Percentiles rank a stretch among this genome's conserved stretches.
These are phyloP conservation scores for Melanotaenia boesemani DNA, from an alignment of 2,797 vertebrate genomes.

Conservation along the genomic window DNA sequence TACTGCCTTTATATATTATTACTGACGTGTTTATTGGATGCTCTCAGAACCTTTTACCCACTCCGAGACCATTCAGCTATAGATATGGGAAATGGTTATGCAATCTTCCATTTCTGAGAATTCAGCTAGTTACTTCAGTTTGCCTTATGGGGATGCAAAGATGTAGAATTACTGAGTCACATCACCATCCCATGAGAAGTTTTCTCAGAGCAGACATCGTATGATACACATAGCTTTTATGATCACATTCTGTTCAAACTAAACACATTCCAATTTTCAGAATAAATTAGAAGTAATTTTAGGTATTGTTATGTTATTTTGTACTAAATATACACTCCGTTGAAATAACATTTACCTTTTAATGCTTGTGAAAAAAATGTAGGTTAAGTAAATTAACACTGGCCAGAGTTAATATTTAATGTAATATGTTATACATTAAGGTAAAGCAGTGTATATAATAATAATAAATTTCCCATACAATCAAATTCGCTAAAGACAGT, in stretches of 20 bases:
- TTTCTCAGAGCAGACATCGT: not conserved
- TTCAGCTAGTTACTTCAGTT: conserved; percentile 4
- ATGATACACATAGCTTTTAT: conserved; percentile 1
- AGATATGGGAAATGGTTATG: not conserved
- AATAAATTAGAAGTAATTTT: not conserved
- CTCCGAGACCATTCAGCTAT: not conserved
- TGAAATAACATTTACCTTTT: not conserved
- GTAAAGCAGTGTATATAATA: conserved; percentile 3
- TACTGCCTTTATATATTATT: not conserved
- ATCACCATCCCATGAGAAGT: not conserved
- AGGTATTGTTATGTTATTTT: not conserved
- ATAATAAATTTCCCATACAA: conserved; percentile 13
- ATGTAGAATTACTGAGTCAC: conserved; percentile 1
- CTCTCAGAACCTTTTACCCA: not conserved
- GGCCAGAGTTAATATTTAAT: not conserved
- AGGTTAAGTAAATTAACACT: not conserved
- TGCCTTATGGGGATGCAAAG: not conserved
- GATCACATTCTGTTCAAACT: not conserved
- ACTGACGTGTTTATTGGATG: not conserved
- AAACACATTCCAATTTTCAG: not conserved
- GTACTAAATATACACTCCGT: not conserved
- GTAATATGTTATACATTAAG: not conserved
- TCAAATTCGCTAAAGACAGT: not conserved
- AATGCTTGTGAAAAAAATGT: not conserved
- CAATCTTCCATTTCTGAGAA: conserved; percentile 1